Evolutionary conservation across 2,797 vertebrate genomes (phyloP), one percentile per base, ranked within the genome.

Genomic region (Tamandua tetradactyla): DNA sequence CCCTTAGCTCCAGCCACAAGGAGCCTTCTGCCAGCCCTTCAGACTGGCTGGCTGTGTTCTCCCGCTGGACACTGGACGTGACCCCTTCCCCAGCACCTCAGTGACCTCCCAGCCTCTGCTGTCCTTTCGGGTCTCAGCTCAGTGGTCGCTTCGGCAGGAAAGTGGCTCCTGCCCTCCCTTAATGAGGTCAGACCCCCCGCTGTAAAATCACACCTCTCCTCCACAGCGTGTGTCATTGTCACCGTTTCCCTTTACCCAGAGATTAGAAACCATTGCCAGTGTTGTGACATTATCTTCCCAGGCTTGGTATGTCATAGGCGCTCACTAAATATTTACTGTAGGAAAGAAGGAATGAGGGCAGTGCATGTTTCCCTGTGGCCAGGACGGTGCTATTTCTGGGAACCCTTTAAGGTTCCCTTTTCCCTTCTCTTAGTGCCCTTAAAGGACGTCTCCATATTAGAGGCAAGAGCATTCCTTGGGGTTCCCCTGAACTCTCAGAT

Each of bases 171-270:
- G 52, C 55, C 62, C 47, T 61, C n/a, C 57, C 47, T 27, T 27
- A 32, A 22, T 44, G 35, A 42, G 18, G 18, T 57, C 32, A 18
- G 5, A 3, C 85, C 9, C 37, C 71, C 8, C 9, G 0, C 30
- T 1, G 1, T 4, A 1, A 61, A 22, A 0, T 8, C 0, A 0
- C 55, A 47, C 27, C 37, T 44, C 14, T 71, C 59, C 5, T 40
- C 20, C 52, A 18, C 27, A 3, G 32, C 12, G 0, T 52, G 14
- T 37, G 62, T 23, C 40, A 6, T 14, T 13, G 0, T 2, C 8
- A 23, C 80, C 25, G 18, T 35, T 47, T 3, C 57, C 20, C 13
- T 20, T 4, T 7, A 3, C 3, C 1, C 42, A 32, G 44, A 62
- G 10, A 22, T 30, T 27, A 55, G 59, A 22, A 42, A 42, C 57